Evolutionary conservation across 2,113 vertebrate genomes (phyloP), one percentile per base, ranked within the genome.

Genomic region (Sminthopsis crassicaudata): DNA sequence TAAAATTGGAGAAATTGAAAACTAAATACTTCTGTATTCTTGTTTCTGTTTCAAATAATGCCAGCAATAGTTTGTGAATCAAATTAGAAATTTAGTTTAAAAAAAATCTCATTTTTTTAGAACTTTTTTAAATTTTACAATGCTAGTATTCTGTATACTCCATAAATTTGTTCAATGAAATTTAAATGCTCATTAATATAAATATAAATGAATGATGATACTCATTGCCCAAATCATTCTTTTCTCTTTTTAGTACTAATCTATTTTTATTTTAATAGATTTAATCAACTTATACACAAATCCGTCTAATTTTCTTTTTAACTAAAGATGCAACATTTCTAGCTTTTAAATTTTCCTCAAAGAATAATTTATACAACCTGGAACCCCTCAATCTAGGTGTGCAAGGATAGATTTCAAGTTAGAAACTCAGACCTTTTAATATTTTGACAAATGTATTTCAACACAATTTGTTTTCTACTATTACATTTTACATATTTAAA

Each of bases 21-120:
- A 90, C 36, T 30, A 91, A 53, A 8, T 88, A 23, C 46, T 3
- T 67, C 9, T n/a, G 14, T 22, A 10, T 91, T n/a, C 27, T 10
- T 25, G 50, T 92, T 67, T 76, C 51, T 90, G 54, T 91, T 67
- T 51, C 84, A 95, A 46, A 91, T 95, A 91, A 26, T 51, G 50
- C 6, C 92, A 94, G 36, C 46, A 96, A 16, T 60, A 51, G 90
- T 93, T 95, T 94, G 51, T 57, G 94, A 94, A 94, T 92, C 91
- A 91, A 91, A 91, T 91, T 95, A 42, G 27, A 8, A 93, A 89
- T 91, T 93, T 84, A 60, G 22, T 91, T 54, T 94, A 51, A 94
- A 5, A 51, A 94, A 94, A 97, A 84, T 30, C 3, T 88, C 12
- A 67, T 67, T 67, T 67, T 30, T 36, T 67, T 67, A 11, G 27